These are phyloP conservation scores for Atta cephalotes DNA, from an alignment of 1,140 invertebrate species.

Conservation along the genomic window DNA sequence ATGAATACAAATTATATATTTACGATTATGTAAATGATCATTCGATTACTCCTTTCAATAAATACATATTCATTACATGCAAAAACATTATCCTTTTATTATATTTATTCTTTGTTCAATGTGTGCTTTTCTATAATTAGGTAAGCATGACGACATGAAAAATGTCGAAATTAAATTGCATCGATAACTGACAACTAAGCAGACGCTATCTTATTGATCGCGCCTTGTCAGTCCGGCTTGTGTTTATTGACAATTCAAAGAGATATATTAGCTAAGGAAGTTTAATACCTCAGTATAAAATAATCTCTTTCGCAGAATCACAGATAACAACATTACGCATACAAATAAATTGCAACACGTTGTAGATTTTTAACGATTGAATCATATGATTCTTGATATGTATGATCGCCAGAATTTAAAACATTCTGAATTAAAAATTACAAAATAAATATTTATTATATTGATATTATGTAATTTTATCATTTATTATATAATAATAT, in stretches of 20 bases:
- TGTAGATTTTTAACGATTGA: neutral
- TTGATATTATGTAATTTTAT: constrained; percentile 22
- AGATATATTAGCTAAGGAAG: neutral
- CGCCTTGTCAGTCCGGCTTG: neutral
- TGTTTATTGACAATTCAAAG: constrained; percentile 29
- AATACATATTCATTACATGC: neutral
- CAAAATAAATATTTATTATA: neutral
- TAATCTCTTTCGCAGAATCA: constrained; percentile 24
- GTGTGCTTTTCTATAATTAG: neutral
- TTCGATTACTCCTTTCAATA: neutral
- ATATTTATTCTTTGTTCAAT: neutral
- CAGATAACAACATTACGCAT: constrained; percentile 11
- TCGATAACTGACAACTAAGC: neutral
- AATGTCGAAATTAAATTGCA: constrained; percentile 9
- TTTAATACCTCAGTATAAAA: constrained; percentile 3
- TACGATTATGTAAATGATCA: neutral
- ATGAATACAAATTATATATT: neutral
- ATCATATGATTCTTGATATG: neutral
- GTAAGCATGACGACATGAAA: neutral
- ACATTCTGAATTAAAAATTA: neutral
- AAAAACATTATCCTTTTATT: neutral
- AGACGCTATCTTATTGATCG: constrained; percentile 26
- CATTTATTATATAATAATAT: neutral
- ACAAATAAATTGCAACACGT: neutral
- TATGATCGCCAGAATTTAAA: neutral